These are phyloP conservation scores for Athripsodes cinereus DNA, from an alignment of 2,888 invertebrate species.

Conservation along the genomic window DNA sequence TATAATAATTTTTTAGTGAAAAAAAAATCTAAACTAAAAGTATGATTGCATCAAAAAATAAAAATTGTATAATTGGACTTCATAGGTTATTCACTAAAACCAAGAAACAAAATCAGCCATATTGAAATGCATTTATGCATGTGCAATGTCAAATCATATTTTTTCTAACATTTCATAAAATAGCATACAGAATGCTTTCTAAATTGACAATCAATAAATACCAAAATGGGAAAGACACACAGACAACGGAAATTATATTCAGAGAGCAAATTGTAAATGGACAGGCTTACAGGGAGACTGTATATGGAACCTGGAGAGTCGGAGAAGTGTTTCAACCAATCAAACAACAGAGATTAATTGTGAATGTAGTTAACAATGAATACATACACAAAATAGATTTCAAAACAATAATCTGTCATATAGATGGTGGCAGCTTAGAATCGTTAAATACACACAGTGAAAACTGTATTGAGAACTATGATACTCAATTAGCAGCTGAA, in stretches of 20 bases:
- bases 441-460: neutral
- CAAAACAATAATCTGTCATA: neutral
- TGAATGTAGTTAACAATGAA: slow-evolving; percentile 38
- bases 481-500: neutral
- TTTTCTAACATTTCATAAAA: too few species aligned
- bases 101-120: too few species aligned
- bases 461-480: neutral
- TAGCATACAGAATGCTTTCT: neutral
- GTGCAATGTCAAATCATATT: too few species aligned
- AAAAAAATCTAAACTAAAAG: too few species aligned
- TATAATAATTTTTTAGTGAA: too few species aligned
- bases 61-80: too few species aligned
- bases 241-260: slow-evolving; percentile 39
- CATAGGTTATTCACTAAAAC: too few species aligned
- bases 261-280: slow-evolving; percentile 31
- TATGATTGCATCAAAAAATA: too few species aligned
- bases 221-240: slow-evolving; percentile 38
- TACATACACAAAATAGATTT: neutral
- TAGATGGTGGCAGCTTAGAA: neutral
- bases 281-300: slow-evolving; percentile 2
- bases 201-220: slow-evolving; percentile 35
- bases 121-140: too few species aligned
- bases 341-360: slow-evolving; percentile 37
- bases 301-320: slow-evolving; percentile 37
- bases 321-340: slow-evolving; percentile 29